Base-by-base conservation (phyloP, 2,797 vertebrate species). In the Zenarchopterus dispar region DNA sequence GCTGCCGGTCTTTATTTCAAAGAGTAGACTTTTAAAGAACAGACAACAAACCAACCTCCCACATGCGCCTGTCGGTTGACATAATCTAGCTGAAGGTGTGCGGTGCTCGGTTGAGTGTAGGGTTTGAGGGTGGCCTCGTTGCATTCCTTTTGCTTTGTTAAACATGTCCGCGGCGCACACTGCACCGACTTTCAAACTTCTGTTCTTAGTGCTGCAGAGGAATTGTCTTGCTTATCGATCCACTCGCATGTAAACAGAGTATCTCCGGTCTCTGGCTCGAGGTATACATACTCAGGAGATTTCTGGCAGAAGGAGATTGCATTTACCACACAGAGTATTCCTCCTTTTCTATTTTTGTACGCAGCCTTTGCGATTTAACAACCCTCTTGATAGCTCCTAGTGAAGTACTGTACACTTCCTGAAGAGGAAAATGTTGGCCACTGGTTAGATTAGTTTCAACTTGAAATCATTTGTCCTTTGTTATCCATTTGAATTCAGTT, bases 161-260 rank as follows among this genome's bases (percentile, higher is more conserved):
- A 73, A 84, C 77, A 70, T 21, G 17, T 39, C 57, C 13, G 15
- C 16, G 13, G 68, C 44, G 31, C 61, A 17, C 67, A 59, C 19
- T 21, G 54, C 67, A 53, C 46, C 21, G 33, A 61, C 67, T 70
- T 45, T 15, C 67, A 4, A 63, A 70, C 51, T 77, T 84, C 77
- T 87, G 85, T 84, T 86, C 81, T 84, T 79, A 56, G 82, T 74
- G 70, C 73, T 73, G 81, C 73, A 53, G 62, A 68, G 76, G 83
- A 81, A 87, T 65, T 39, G 70, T 62, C 61, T 82, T 39, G 41
- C 56, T 44, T 86, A 89, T 91, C 68, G 88, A 90, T 87, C 79
- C 43, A 9, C 52, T 75, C 26, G 28, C 72, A 78, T 80, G 82
- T 85, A 88, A 85, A 87, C 81, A 79, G 73, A 80, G 67, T 70